These are phyloP conservation scores for Dyspetes luteomarginatus DNA, from an alignment of 2,888 invertebrate genomes.

Conservation along the genomic window DNA sequence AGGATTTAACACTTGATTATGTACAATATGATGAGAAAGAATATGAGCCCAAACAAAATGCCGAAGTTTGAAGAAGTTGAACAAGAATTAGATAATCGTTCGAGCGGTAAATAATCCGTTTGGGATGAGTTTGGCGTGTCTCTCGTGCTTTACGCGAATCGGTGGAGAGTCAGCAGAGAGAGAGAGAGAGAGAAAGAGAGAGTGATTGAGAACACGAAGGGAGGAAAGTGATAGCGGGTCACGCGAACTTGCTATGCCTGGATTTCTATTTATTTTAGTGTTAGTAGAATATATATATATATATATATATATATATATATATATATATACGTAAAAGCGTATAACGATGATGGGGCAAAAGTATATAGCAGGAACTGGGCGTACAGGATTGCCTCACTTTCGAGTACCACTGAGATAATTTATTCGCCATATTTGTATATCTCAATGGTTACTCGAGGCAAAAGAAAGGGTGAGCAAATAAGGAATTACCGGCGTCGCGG, in stretches of 20 bases:
- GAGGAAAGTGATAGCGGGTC: slow-evolving; percentile 64
- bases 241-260: slow-evolving; percentile 57
- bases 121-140: slow-evolving; percentile 61
- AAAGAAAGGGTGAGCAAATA: slow-evolving; percentile 53
- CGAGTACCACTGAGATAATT: slow-evolving; percentile 37
- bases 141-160: slow-evolving; percentile 48
- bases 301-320: slow-evolving; percentile 6
- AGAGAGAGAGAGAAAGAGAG: slow-evolving; percentile 19
- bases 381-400: slow-evolving; percentile 37
- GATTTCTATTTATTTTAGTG: slow-evolving; percentile 2
- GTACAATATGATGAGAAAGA: too few relatives aligned
- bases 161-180: slow-evolving; percentile 28
- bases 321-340: slow-evolving; percentile 1
- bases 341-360: slow-evolving; percentile 28
- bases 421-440: slow-evolving; percentile 57
- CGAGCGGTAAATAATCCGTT: slow-evolving; percentile 61
- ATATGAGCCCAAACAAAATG: background rate
- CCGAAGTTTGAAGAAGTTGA: slow-evolving; percentile 8
- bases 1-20: background rate
- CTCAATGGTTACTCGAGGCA: slow-evolving; percentile 46
- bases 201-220: slow-evolving; percentile 64
- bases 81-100: slow-evolving; percentile 52
- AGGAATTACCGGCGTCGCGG: slow-evolving; percentile 30
- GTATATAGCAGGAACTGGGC: slow-evolving; percentile 5
- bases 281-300: background rate